Evolutionary conservation across 2,888 invertebrate species (phyloP).

Genomic region (Charanyca ferruginea): DNA sequence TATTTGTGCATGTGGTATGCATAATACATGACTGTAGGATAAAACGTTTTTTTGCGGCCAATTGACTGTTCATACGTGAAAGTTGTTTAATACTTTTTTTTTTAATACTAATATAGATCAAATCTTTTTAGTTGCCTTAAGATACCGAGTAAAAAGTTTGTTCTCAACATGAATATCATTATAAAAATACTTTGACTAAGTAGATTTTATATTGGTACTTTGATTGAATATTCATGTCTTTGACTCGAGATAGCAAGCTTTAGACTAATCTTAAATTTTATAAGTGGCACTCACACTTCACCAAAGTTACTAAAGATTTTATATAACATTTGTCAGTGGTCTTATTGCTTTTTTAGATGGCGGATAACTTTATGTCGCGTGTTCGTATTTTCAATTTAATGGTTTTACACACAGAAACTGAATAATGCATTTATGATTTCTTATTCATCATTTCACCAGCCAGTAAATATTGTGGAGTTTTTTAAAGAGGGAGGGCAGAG

Average conservation of each 20-base stretch:
- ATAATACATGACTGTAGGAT: conserved; percentile 20
- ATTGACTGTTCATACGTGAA: conserved; percentile 4
- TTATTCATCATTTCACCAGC: too few species aligned
- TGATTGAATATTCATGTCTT: conserved; percentile 58
- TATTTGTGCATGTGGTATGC: conserved; percentile 36
- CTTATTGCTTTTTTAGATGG: conserved; percentile 10
- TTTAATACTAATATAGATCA: neutral
- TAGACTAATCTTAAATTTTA: conserved; percentile 40
- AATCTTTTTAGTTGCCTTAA: conserved; percentile 1
- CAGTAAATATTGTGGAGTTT: too few species aligned
- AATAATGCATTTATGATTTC: too few species aligned
- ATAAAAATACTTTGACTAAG: conserved; percentile 37
- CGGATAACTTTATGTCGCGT: neutral
- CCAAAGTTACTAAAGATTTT: conserved; percentile 36
- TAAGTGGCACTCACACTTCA: conserved; percentile 28
- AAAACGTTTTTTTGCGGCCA: conserved; percentile 8
- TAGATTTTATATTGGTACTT: conserved; percentile 35
- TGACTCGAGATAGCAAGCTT: conserved; percentile 38
- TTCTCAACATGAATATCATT: conserved; percentile 33
- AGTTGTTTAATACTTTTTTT: neutral
- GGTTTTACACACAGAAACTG: too few species aligned
- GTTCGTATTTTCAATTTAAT: conserved; percentile 6
- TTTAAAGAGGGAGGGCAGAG: too few species aligned
- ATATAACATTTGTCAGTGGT: conserved; percentile 21
- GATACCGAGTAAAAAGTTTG: conserved; percentile 22